Conservation (phyloP, 1,140 invertebrate genomes). For the Formica exsecta region DNA sequence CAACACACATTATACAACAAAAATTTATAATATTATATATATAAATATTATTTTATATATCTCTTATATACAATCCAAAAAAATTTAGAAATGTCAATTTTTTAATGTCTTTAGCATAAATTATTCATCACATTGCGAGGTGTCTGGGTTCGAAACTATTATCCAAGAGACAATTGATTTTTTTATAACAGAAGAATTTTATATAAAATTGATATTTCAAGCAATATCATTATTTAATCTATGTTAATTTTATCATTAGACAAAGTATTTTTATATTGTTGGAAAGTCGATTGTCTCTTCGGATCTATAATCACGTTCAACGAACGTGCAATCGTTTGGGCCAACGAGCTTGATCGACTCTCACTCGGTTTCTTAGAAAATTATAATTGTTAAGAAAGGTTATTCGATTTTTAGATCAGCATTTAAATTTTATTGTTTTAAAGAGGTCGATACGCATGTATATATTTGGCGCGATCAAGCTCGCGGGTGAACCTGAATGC, state of each 20-base stretch:
- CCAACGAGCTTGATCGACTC: slow-evolving; percentile 79
- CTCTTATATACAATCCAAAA: neutral
- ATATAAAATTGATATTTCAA: slow-evolving; percentile 19
- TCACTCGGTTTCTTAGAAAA: slow-evolving; percentile 13
- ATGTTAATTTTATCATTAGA: neutral
- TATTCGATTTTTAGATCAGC: neutral
- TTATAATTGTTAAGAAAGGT: neutral
- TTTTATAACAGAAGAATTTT: slow-evolving; percentile 9
- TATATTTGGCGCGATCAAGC: slow-evolving; percentile 76
- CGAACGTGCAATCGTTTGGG: slow-evolving; percentile 75
- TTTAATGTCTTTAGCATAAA: neutral
- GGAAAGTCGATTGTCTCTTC: slow-evolving; percentile 60
- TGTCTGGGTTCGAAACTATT: slow-evolving; percentile 67
- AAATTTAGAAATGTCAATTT: slow-evolving; percentile 20
- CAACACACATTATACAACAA: neutral
- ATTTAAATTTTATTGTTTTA: neutral
- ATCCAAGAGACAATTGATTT: slow-evolving; percentile 66
- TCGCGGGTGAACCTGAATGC: slow-evolving; percentile 94
- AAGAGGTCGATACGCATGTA: neutral
- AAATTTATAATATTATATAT: neutral
- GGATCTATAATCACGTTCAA: slow-evolving; percentile 58
- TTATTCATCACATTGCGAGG: neutral
- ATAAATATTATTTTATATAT: slow-evolving; percentile 10
- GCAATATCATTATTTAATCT: slow-evolving; percentile 5
- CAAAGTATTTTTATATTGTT: neutral